These are phyloP conservation scores for Ptychochromis oligacanthus DNA, from an alignment of 2,113 vertebrate species.

Conservation along the genomic window DNA sequence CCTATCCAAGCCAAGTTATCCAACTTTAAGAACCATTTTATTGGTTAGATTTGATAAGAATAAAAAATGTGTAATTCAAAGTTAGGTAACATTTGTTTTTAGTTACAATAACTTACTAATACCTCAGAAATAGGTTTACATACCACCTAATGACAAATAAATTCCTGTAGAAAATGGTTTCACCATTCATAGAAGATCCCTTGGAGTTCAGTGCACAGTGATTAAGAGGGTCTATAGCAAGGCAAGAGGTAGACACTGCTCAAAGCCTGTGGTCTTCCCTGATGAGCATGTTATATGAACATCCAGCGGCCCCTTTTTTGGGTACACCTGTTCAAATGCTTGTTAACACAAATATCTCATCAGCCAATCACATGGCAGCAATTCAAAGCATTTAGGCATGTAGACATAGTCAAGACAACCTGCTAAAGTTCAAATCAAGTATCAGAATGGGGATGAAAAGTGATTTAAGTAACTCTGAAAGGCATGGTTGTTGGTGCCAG, in stretches of 20 bases:
- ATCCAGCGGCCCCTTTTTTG: too few relatives aligned
- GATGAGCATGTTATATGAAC: too few relatives aligned
- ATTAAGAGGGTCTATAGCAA: too few relatives aligned
- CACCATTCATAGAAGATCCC: neutral
- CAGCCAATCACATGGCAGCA: neutral
- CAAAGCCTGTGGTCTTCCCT: too few relatives aligned
- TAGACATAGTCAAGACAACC: neutral
- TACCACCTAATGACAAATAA: neutral
- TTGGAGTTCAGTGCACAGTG: neutral
- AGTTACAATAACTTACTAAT: neutral
- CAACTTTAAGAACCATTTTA: neutral
- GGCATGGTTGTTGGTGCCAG: too few relatives aligned
- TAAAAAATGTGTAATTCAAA: neutral
- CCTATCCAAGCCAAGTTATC: too few relatives aligned
- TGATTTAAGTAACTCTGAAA: too few relatives aligned
- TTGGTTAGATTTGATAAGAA: neutral
- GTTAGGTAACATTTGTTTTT: neutral
- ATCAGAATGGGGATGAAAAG: rapidly evolving
- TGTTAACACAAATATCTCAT: neutral
- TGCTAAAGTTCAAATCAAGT: neutral
- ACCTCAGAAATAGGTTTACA: neutral
- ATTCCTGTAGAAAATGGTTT: neutral
- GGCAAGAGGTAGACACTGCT: too few relatives aligned
- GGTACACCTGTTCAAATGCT: too few relatives aligned
- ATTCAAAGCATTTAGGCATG: neutral